phyloP scores from a whole-genome alignment of 2,888 invertebrate genomes.

The Notocelia uddmanniana region DNA sequence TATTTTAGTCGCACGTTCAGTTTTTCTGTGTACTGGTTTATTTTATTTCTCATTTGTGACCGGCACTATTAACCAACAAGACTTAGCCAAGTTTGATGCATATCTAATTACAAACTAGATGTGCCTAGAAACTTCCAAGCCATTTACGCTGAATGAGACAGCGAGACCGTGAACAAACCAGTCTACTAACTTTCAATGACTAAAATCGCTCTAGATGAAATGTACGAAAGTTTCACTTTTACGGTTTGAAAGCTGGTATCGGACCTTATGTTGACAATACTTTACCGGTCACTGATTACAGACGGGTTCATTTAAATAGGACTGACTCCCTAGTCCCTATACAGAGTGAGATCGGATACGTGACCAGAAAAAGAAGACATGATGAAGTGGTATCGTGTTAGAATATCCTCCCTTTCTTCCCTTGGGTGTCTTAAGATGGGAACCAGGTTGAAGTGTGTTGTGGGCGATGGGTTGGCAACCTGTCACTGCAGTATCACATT shows the following conservation, averaged over 20 bases:
- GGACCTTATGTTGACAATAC: constrained; percentile 11
- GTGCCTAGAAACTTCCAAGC: constrained; percentile 8
- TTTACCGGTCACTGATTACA: background rate
- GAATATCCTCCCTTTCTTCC: too few relatives aligned
- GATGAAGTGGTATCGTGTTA: too few relatives aligned
- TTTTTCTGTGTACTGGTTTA: too few relatives aligned
- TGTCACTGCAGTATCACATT: too few relatives aligned
- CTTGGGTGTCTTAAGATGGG: too few relatives aligned
- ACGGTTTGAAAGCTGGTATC: constrained; percentile 28
- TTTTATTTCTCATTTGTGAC: too few relatives aligned
- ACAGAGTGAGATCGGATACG: background rate
- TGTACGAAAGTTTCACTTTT: constrained; percentile 27
- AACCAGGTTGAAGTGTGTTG: too few relatives aligned
- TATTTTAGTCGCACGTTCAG: too few relatives aligned
- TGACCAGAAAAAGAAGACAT: too few relatives aligned
- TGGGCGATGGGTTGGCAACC: too few relatives aligned
- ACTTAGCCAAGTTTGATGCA: background rate
- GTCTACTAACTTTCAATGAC: constrained; percentile 39
- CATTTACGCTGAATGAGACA: background rate
- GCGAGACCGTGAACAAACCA: constrained; percentile 38
- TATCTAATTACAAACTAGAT: constrained; percentile 12
- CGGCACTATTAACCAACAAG: background rate
- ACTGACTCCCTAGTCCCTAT: background rate
- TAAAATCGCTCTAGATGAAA: constrained; percentile 18
- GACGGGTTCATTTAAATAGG: background rate